These are phyloP conservation scores for Ganaspis brasiliensis DNA, from an alignment of 2,888 invertebrate species.

Conservation along the genomic window DNA sequence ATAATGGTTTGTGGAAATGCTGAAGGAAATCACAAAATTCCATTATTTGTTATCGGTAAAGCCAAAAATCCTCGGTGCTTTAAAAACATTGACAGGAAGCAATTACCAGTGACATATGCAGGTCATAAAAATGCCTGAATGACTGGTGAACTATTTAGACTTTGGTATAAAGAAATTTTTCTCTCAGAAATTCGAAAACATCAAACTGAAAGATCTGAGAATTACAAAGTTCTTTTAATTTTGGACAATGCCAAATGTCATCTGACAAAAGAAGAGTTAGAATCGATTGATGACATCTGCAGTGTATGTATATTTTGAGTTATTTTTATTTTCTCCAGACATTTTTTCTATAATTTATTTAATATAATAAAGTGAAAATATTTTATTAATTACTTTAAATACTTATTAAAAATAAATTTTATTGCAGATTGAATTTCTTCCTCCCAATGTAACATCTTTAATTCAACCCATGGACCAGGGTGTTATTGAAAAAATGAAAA, in stretches of 20 bases:
- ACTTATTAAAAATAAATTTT: not conserved
- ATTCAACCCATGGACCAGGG: not conserved
- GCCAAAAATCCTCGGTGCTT: constrained; percentile 65
- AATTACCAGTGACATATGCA: constrained; percentile 55
- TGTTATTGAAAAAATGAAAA: not conserved
- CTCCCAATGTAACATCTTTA: not conserved
- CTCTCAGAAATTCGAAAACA: constrained; percentile 14
- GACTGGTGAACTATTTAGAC: constrained; percentile 41
- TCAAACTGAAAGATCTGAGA: not conserved
- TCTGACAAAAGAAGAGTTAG: constrained; percentile 32
- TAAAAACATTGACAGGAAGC: constrained; percentile 53
- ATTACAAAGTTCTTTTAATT: constrained; percentile 38
- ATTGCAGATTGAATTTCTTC: not conserved
- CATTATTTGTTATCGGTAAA: constrained; percentile 68
- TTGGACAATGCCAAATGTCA: constrained; percentile 45
- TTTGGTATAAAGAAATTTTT: constrained; percentile 55
- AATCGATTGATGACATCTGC: constrained; percentile 31
- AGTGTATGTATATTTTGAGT: not conserved
- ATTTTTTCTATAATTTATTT: too few relatives aligned
- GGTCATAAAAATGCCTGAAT: constrained; percentile 64
- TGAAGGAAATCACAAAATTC: constrained; percentile 66
- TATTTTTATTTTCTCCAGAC: too few relatives aligned
- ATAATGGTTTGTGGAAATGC: constrained; percentile 68
- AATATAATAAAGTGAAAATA: too few relatives aligned
- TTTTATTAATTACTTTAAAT: too few relatives aligned